These are phyloP conservation scores for Drosophila borborema DNA, from an alignment of 2,888 invertebrate species.

Conservation along the genomic window DNA sequence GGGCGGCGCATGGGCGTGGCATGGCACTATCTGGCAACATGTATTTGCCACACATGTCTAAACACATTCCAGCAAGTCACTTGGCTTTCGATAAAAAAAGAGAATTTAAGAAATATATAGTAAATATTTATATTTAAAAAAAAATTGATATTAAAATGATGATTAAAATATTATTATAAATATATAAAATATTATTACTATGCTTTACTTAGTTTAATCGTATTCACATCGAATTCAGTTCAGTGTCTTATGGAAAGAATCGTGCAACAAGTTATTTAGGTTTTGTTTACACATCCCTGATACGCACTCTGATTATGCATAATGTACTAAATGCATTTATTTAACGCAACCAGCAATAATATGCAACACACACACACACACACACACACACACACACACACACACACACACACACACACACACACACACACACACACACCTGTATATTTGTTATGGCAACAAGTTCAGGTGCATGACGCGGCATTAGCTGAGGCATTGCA, in stretches of 20 bases:
- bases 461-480: constrained; percentile 63
- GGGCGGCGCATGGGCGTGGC: constrained; percentile 28
- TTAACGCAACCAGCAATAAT: constrained; percentile 33
- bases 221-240: background rate
- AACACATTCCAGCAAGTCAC: constrained; percentile 1
- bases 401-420: constrained; percentile 12
- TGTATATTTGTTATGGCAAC: constrained; percentile 25
- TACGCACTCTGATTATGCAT: constrained; percentile 28
- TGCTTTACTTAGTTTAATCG: background rate
- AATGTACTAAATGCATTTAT: constrained; percentile 26
- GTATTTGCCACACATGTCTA: background rate
- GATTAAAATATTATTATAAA: no score
- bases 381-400: constrained; percentile 3
- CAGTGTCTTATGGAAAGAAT: background rate
- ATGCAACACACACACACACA: constrained; percentile 18
- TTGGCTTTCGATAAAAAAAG: background rate
- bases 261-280: constrained; percentile 4
- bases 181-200: no score
- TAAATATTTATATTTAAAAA: no score
- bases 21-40: constrained; percentile 2
- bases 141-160: no score
- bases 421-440: background rate
- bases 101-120: no score
- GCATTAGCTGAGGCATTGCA: constrained; percentile 58
- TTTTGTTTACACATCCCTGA: constrained; percentile 17